Evolutionary conservation across 1,140 invertebrate species (phyloP).

Genomic region (Temnothorax nylanderi): DNA sequence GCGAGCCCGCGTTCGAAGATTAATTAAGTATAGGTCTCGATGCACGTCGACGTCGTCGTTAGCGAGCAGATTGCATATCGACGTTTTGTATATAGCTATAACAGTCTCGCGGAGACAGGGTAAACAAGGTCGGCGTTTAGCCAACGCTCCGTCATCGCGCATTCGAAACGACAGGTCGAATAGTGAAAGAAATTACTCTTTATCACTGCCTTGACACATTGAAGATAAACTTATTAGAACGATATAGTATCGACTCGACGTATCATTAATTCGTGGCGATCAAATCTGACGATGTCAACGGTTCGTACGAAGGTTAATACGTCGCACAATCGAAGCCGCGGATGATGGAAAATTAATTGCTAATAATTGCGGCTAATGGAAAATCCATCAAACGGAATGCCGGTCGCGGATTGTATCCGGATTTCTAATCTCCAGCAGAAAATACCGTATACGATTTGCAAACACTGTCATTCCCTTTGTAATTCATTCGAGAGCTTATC

Average conservation of each 20-base stretch:
- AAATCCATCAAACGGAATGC: constrained; percentile 38
- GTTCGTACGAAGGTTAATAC: neutral
- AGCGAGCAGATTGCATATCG: constrained; percentile 45
- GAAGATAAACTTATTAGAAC: neutral
- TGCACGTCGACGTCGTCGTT: constrained; percentile 45
- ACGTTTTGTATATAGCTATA: neutral
- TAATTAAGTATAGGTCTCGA: constrained; percentile 55
- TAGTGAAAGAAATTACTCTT: too few relatives aligned
- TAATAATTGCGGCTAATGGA: constrained; percentile 26
- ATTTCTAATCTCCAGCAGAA: constrained; percentile 43
- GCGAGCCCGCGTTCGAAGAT: constrained; percentile 2
- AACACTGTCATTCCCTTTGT: neutral
- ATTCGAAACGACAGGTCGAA: neutral
- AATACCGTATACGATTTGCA: neutral
- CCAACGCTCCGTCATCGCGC: neutral
- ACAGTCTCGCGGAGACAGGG: neutral
- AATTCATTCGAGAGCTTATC: constrained; percentile 24
- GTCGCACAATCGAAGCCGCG: constrained; percentile 24
- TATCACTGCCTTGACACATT: neutral
- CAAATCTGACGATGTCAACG: neutral
- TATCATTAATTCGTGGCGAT: constrained; percentile 6
- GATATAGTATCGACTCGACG: neutral
- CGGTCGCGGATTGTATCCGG: constrained; percentile 4
- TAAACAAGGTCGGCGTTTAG: constrained; percentile 5
- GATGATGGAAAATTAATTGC: constrained; percentile 51